A percentile compares a stretch with the other conserved stretches of the same genome.
Conservation (phyloP, 2,888 invertebrate species). For the Agriopis marginaria region DNA sequence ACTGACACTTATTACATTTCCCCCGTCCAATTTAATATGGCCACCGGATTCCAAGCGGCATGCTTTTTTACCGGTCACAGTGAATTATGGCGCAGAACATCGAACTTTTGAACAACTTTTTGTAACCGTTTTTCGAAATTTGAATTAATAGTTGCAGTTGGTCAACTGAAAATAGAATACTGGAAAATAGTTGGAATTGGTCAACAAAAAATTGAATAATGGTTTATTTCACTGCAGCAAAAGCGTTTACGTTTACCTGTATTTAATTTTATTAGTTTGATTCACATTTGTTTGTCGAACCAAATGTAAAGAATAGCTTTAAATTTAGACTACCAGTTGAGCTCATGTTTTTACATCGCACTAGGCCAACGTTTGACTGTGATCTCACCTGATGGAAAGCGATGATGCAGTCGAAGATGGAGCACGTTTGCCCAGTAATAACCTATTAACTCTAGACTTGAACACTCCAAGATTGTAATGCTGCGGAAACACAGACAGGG, state of each 20-base stretch:
- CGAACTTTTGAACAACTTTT: conserved; percentile 40
- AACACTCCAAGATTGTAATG: no score
- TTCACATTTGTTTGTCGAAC: conserved; percentile 6
- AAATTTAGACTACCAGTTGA: neutral
- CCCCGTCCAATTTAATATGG: conserved; percentile 66
- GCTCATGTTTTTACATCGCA: no score
- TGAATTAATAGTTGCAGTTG: conserved; percentile 27
- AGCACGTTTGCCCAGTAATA: no score
- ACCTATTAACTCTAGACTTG: no score
- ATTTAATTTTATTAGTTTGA: conserved; percentile 3
- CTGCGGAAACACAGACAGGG: no score
- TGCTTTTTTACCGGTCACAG: conserved; percentile 34
- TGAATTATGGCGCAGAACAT: conserved; percentile 41
- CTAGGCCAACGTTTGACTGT: neutral
- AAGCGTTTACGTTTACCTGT: neutral
- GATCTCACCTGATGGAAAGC: no score
- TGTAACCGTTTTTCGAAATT: conserved; percentile 29
- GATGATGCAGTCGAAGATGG: no score
- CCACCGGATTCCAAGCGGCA: conserved; percentile 49
- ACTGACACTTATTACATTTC: conserved; percentile 47
- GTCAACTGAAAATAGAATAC: conserved; percentile 12
- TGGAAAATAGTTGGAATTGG: conserved; percentile 14
- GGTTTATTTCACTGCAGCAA: neutral
- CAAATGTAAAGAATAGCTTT: neutral
- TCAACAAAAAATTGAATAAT: neutral